phyloP scores from a whole-genome alignment of 2,888 invertebrate species.

The Ptilodon capucinus region DNA sequence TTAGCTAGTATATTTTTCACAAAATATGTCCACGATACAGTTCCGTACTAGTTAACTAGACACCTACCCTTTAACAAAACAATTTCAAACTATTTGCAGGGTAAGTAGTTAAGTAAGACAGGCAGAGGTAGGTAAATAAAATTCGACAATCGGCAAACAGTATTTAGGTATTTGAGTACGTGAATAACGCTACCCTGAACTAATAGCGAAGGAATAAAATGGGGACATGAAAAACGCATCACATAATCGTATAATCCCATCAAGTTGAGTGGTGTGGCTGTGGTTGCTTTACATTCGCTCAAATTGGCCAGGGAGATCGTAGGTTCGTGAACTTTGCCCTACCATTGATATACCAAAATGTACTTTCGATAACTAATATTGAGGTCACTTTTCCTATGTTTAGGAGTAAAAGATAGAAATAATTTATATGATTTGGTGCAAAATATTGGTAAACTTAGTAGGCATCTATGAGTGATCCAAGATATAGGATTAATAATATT shows the following conservation, averaged over 20 bases:
- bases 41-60: neutral
- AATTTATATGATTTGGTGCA: too few relatives aligned
- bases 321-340: slow-evolving; percentile 15
- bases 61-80: neutral
- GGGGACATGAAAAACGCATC: slow-evolving; percentile 66
- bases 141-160: too few relatives aligned
- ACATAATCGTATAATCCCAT: slow-evolving; percentile 66
- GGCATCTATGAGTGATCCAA: too few relatives aligned
- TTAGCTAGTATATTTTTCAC: too few relatives aligned
- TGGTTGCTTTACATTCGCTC: slow-evolving; percentile 46
- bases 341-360: slow-evolving; percentile 8
- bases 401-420: too few relatives aligned
- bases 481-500: too few relatives aligned
- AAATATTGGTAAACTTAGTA: too few relatives aligned
- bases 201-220: slow-evolving; percentile 36
- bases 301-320: slow-evolving; percentile 37
- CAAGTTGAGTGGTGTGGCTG: slow-evolving; percentile 53
- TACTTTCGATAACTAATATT: slow-evolving; percentile 8
- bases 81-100: neutral
- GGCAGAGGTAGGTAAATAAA: too few relatives aligned
- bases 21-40: too few relatives aligned
- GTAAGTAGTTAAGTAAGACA: neutral
- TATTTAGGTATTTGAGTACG: too few relatives aligned
- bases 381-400: too few relatives aligned
- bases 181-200: too few relatives aligned